Conservation (phyloP, 2,888 invertebrate species). For the Bruchidius siliquastri region DNA sequence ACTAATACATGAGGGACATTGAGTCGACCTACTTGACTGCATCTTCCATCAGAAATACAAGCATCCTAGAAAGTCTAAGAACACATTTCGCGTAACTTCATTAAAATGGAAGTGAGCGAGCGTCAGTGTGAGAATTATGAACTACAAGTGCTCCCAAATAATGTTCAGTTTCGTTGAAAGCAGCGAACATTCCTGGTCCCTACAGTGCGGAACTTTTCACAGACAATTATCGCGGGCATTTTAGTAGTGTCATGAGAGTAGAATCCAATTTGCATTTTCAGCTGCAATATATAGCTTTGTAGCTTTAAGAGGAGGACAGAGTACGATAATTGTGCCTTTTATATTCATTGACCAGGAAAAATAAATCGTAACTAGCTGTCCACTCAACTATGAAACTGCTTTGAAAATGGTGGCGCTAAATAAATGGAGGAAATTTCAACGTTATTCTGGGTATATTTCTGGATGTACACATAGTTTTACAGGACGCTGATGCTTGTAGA, state of each 20-base stretch:
- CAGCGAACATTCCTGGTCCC: too few species aligned
- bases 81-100: too few species aligned
- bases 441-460: neutral
- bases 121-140: too few species aligned
- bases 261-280: neutral
- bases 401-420: neutral
- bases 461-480: neutral
- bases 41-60: too few species aligned
- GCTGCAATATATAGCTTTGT: neutral
- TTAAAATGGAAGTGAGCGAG: too few species aligned
- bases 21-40: too few species aligned
- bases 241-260: neutral
- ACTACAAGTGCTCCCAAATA: too few species aligned
- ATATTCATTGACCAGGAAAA: neutral
- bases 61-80: too few species aligned
- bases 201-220: neutral
- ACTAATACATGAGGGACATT: too few species aligned
- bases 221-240: neutral
- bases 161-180: too few species aligned
- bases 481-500: too few species aligned
- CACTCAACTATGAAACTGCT: neutral
- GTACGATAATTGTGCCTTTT: neutral
- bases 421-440: neutral
- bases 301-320: neutral
- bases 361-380: neutral